These are phyloP conservation scores for Muscicapa adusta DNA, from an alignment of 2,113 vertebrate species.

Conservation along the genomic window DNA sequence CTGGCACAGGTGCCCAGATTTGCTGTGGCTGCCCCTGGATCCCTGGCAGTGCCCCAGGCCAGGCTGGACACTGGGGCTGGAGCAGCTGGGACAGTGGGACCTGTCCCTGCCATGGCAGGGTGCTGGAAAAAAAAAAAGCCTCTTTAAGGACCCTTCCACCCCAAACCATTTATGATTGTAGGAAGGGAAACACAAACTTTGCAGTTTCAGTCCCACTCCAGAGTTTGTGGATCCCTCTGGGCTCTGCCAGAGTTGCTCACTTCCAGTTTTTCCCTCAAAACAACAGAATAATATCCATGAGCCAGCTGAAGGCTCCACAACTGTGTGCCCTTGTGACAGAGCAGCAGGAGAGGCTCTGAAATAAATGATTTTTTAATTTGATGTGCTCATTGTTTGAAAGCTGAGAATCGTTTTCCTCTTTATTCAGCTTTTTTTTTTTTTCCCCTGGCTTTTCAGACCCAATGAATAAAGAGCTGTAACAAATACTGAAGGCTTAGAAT, in stretches of 20 bases:
- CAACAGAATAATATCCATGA: accelerated
- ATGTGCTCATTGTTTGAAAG: constrained; percentile 24
- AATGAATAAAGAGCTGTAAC: background rate
- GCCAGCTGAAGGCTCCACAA: background rate
- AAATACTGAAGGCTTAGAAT: constrained; percentile 42
- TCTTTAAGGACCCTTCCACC: background rate
- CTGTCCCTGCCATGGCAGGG: background rate
- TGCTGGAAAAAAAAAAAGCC: background rate
- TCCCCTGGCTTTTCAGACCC: background rate
- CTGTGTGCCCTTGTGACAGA: background rate
- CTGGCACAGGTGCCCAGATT: background rate
- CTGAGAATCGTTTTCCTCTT: background rate
- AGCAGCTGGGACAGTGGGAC: accelerated
- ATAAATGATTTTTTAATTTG: constrained; percentile 47
- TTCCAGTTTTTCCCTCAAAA: background rate
- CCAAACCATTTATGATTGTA: background rate
- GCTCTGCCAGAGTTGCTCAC: background rate
- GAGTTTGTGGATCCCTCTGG: background rate
- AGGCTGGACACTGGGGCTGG: accelerated
- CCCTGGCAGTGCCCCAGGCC: background rate
- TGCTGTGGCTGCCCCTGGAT: background rate
- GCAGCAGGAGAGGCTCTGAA: background rate
- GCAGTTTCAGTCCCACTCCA: background rate
- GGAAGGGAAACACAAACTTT: background rate
- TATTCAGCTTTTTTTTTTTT: background rate